Evolutionary conservation across 35 echinoderm and acorn worm species (phyloP).

Genomic region (Eucidaris tribuloides): DNA sequence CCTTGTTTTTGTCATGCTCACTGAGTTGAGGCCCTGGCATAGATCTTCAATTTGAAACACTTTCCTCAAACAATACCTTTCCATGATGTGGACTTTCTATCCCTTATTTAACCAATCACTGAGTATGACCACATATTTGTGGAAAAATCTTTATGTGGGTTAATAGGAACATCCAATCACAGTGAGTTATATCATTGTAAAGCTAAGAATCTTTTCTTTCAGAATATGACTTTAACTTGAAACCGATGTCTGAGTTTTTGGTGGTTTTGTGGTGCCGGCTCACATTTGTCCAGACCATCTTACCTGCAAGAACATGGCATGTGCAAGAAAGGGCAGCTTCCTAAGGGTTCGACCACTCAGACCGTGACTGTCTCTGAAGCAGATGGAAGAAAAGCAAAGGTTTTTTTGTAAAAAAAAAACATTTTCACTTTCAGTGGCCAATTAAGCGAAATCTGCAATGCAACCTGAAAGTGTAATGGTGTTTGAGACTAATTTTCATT

Average conservation of each 20-base stretch:
- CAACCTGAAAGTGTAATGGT: background rate
- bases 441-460: background rate
- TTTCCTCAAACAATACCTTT: too few relatives aligned
- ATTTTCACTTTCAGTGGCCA: background rate
- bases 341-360: constrained; percentile 90
- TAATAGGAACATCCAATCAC: background rate
- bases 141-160: background rate
- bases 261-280: background rate
- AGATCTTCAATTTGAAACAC: too few relatives aligned
- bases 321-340: constrained; percentile 90
- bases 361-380: constrained; percentile 69
- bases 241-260: background rate
- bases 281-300: background rate
- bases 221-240: background rate
- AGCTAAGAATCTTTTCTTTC: too few relatives aligned
- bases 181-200: background rate
- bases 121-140: background rate
- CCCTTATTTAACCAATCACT: too few relatives aligned
- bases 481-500: background rate
- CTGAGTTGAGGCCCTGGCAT: too few relatives aligned
- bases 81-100: too few relatives aligned
- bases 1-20: too few relatives aligned
- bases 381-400: constrained; percentile 14
- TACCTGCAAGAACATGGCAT: constrained; percentile 82
- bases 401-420: background rate